phyloP scores from a whole-genome alignment of 2,113 vertebrate genomes.

The Neodontobutis hainanensis region DNA sequence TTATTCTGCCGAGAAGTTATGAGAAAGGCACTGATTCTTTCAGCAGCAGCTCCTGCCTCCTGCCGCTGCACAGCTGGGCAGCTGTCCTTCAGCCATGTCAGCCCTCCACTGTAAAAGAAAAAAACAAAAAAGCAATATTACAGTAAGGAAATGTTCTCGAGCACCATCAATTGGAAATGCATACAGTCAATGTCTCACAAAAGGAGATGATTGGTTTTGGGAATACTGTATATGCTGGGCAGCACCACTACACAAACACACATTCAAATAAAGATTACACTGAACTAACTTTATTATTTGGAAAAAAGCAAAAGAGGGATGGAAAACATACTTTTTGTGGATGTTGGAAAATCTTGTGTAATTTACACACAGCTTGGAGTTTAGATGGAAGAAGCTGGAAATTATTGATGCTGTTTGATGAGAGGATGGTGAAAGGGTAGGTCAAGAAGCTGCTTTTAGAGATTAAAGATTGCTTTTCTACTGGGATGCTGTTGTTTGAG shows the following conservation, averaged over 20 bases:
- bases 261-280: not conserved
- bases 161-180: slow-evolving; percentile 47
- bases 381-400: too few relatives aligned
- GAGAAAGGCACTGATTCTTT: slow-evolving; percentile 37
- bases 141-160: slow-evolving; percentile 44
- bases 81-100: slow-evolving; percentile 26
- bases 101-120: not conserved
- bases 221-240: too few relatives aligned
- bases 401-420: too few relatives aligned
- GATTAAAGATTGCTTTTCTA: too few relatives aligned
- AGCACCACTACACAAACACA: not conserved
- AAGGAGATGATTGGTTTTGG: slow-evolving; percentile 21
- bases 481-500: too few relatives aligned
- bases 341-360: too few relatives aligned
- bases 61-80: slow-evolving; percentile 49
- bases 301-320: too few relatives aligned
- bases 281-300: not conserved
- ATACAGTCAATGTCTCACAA: not conserved
- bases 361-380: too few relatives aligned
- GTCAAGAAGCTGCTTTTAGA: too few relatives aligned
- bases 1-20: slow-evolving; percentile 49
- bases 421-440: too few relatives aligned
- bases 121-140: slow-evolving; percentile 8
- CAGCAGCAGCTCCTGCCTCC: slow-evolving; percentile 23
- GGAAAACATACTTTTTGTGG: too few relatives aligned